Base-by-base conservation (phyloP, 2,888 invertebrate species). In the Drosophila fulvimacula region DNA sequence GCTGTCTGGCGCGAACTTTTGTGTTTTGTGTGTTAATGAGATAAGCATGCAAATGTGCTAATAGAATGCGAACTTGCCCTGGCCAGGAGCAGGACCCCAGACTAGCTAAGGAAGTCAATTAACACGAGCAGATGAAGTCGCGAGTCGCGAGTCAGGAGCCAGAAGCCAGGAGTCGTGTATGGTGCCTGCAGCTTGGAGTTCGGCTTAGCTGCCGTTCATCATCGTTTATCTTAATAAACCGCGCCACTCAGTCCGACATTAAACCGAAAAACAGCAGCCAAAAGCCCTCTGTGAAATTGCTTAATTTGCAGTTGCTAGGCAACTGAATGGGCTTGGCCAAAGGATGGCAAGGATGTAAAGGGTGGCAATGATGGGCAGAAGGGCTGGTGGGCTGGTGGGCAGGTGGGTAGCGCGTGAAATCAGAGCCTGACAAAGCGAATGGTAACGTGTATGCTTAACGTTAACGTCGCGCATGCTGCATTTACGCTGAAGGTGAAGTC, bases 151-250 rank as follows among this genome's bases (percentile, higher is more conserved):
- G 32, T 10, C 3, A 36, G 5, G 11, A 32, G 36, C 19, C 41
- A 2, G 1, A 11, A 41, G 21, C 9, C 44, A 7, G n/a, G 24
- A 27, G 19, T 24, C 38, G 38, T 34, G 41, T 30, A 41, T 27
- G 51, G 21, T 58, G 62, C 65, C 15, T 27, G 38, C 24, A 55
- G 41, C 30, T 53, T 11, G 51, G 24, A 64, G 62, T 57, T 36
- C 67, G 64, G 66, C 58, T 76, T 73, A 66, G 69, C 74, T 80
- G 55, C 68, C 85, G 81, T 89, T 82, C 89, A 85, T 89, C 86
- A 89, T 89, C 83, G 83, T 86, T 86, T 89, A 86, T 89, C 85
- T 86, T 82, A 89, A 86, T 86, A 89, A 89, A 85, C 86, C 79
- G 82, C 76, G 66, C 77, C 77, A 87, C 83, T 82, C 82, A 72